Evolutionary conservation across 2,113 vertebrate species (phyloP), one percentile per base, ranked within the genome.

Genomic region (Megaptera novaeangliae): DNA sequence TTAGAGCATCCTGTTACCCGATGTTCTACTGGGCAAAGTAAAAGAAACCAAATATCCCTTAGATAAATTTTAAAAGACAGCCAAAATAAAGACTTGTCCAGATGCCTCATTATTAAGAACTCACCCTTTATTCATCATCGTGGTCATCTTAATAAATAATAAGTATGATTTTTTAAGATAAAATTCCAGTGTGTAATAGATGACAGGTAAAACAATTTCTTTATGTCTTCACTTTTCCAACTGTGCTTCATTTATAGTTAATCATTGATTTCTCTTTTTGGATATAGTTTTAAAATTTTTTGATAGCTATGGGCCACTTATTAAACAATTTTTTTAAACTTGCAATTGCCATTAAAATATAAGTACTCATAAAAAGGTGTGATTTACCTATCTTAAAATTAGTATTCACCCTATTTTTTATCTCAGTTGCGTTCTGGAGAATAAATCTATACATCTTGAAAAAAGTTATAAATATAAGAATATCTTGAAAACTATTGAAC

Each of bases 1-100:
- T 36, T 93, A 78, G 88, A 69, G 64, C 81, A 31, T 94, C 96
- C 80, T 95, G 93, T 94, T 72, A 97, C 96, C 96, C 1, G 0
- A 17, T 92, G 92, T 97, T 98, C 98, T 94, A 85, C 91, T 74
- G 97, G 89, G 95, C 85, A 63, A 96, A 96, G 8, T 87, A 72
- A 95, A 97, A 97, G 88, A 95, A 97, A 97, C 86, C 46, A 41
- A 1, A 63, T 8, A 15, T 64, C 66, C 78, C 74, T 96, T 88
- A 96, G 87, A 71, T 95, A 95, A 78, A 75, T 96, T 94, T 66
- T 9, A 74, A 97, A 36, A 95, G 75, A n/a, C 85, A 71, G 78
- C 41, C 68, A 31, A 78, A 66, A 64, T 20, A 59, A 90, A 94
- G 91, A 13, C 91, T 63, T 87, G 80, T 75, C 96, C 81, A 78